Evolutionary conservation across 2,797 vertebrate genomes (phyloP).

Genomic region (Rhinogobio ventralis): DNA sequence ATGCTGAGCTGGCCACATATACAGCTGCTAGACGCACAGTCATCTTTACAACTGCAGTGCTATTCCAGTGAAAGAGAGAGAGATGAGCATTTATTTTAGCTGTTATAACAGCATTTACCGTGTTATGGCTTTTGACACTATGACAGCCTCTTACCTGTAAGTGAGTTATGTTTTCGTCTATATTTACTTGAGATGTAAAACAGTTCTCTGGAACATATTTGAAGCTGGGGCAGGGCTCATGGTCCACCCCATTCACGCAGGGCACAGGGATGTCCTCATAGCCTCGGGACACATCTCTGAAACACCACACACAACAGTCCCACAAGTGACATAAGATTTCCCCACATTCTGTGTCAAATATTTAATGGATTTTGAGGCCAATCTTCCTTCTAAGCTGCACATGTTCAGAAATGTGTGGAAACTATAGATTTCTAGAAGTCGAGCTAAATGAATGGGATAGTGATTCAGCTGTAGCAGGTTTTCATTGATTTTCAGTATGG

Average conservation of each 20-base stretch:
- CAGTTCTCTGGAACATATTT: slow-evolving; percentile 96
- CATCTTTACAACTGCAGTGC: slow-evolving; percentile 94
- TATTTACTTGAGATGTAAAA: slow-evolving; percentile 90
- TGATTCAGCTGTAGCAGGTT: background rate
- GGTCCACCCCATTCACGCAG: slow-evolving; percentile 91
- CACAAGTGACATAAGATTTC: slow-evolving; percentile 6
- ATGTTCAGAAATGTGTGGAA: background rate
- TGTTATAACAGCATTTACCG: background rate
- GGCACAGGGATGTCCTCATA: slow-evolving; percentile 90
- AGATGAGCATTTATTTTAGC: background rate
- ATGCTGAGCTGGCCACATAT: slow-evolving; percentile 97
- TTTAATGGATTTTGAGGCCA: background rate
- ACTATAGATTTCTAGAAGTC: background rate
- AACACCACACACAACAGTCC: background rate
- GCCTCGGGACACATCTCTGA: slow-evolving; percentile 92
- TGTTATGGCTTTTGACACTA: slow-evolving; percentile 16
- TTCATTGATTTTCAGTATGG: background rate
- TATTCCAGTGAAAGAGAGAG: slow-evolving; percentile 58
- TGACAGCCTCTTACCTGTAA: slow-evolving; percentile 82
- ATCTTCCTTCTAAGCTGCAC: background rate
- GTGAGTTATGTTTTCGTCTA: slow-evolving; percentile 95
- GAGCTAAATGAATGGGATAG: background rate
- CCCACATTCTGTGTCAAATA: background rate
- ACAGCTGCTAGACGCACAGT: slow-evolving; percentile 94
- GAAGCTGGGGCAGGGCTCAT: slow-evolving; percentile 87